Conservation (phyloP, 2,113 vertebrate genomes). For the Mormyrus lacerda region DNA sequence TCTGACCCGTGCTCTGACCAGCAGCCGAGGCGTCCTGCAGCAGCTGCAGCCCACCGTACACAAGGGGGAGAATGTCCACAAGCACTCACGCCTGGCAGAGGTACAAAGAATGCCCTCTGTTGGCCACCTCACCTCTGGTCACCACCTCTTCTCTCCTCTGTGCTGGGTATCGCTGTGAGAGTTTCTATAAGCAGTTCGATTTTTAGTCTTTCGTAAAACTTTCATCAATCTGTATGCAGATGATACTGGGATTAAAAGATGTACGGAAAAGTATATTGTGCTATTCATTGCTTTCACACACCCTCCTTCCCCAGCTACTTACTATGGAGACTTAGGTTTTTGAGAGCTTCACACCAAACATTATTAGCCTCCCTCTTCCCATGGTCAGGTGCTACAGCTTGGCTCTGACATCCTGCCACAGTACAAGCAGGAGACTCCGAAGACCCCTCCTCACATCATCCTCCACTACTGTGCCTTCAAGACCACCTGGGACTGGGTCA, state of each 20-base stretch:
- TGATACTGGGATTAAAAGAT: neutral
- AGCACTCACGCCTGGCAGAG: conserved; percentile 95
- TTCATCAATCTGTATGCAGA: neutral
- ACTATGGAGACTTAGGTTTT: neutral
- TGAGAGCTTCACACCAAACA: neutral
- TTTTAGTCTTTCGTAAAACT: neutral
- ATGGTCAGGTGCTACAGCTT: conserved; percentile 83
- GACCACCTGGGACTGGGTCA: conserved; percentile 99
- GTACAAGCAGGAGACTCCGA: conserved; percentile 98
- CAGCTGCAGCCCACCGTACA: conserved; percentile 94
- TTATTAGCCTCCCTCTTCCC: neutral
- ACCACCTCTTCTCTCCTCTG: neutral
- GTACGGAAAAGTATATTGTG: neutral
- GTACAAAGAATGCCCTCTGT: conserved; percentile 48
- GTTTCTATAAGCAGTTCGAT: neutral
- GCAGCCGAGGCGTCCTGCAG: conserved; percentile 91
- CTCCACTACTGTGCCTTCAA: conserved; percentile 98
- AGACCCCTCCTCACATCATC: conserved; percentile 97
- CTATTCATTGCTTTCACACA: neutral
- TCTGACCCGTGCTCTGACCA: conserved; percentile 90
- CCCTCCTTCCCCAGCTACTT: neutral
- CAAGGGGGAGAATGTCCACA: conserved; percentile 95
- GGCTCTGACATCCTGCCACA: conserved; percentile 97
- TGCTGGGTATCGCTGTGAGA: neutral
- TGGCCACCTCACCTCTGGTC: neutral